Base-by-base conservation (phyloP, 2,113 vertebrate species). In the Argyrosomus japonicus region DNA sequence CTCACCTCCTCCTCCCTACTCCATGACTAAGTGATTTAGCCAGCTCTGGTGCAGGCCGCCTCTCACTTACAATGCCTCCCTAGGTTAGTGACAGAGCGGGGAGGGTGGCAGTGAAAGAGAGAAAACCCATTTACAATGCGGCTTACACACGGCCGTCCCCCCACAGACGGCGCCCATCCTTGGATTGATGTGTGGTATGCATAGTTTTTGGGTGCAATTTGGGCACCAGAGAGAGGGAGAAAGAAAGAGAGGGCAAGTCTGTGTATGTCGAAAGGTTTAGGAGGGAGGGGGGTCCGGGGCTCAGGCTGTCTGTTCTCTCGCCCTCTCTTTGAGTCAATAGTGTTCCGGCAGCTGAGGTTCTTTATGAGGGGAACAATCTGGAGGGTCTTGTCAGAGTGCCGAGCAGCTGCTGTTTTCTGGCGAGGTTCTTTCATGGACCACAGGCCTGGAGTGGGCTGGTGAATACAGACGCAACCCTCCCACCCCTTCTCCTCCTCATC, bases 391-490 rank as follows among this genome's bases (percentile, higher is more conserved):
- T 94, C 91, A 77, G 91, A 89, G 89, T 92, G 94, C 92, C 80
- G 87, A 94, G 94, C 94, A 95, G 94, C 94, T 95, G 94, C 93
- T 86, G 92, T 92, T 92, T 94, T 93, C 87, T 93, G 84, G 88
- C 79, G 81, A 68, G 69, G 68, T 78, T 83, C 88, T 90, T 93
- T 93, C 88, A 92, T 67, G 79, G 89, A 87, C 88, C 89, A 88
- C 91, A 86, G 85, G 91, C 90, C 91, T 91, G 87, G 85, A 93
- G 91, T 83, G 81, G 87, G 89, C 87, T 77, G 78, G 58, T 89
- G 88, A 91, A 93, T 92, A 75, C 88, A 91, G 77, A 84, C 69
- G 60, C 86, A 40, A 45, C 83, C 79, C 88, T 50, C 74, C 77
- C 82, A 18, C 60, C 58, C 36, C 62, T 54, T 69, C 43, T 50